Percentiles rank a stretch among this genome's conserved stretches.
phyloP scores from a whole-genome alignment of 2,888 invertebrate species.

The Bellardia pandia region DNA sequence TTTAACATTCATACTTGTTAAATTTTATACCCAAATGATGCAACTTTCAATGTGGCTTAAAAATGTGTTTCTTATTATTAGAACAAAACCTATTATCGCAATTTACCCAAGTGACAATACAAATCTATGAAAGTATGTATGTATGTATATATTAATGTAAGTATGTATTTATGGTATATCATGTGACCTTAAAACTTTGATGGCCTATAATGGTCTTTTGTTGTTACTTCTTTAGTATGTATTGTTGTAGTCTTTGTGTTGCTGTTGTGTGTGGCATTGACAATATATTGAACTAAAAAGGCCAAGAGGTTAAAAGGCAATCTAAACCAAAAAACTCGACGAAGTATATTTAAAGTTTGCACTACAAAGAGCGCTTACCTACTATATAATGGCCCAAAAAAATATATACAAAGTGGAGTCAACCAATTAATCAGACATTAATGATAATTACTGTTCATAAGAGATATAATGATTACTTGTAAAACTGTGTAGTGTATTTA shows the following conservation, averaged over 20 bases:
- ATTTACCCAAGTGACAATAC: constrained; percentile 51
- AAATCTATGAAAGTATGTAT: constrained; percentile 34
- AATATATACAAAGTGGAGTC: no score
- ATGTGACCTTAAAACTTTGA: constrained; percentile 35
- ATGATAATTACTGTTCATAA: no score
- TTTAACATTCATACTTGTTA: no score
- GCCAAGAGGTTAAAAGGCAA: constrained; percentile 7
- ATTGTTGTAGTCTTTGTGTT: constrained; percentile 3
- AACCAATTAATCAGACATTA: no score
- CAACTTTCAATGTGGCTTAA: no score
- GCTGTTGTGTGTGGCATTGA: neutral
- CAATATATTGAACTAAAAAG: neutral
- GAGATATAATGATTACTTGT: no score
- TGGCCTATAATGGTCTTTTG: constrained; percentile 10
- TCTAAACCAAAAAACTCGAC: constrained; percentile 11
- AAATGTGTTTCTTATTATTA: neutral
- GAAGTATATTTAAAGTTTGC: constrained; percentile 24
- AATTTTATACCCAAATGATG: no score
- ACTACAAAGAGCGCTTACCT: no score
- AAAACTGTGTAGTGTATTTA: no score
- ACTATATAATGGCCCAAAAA: no score
- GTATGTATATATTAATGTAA: neutral
- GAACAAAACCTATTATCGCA: constrained; percentile 52
- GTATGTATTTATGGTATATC: no score
- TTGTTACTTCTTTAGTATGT: neutral